Conservation (phyloP, 2,113 vertebrate genomes). For the Hystrix brachyura region DNA sequence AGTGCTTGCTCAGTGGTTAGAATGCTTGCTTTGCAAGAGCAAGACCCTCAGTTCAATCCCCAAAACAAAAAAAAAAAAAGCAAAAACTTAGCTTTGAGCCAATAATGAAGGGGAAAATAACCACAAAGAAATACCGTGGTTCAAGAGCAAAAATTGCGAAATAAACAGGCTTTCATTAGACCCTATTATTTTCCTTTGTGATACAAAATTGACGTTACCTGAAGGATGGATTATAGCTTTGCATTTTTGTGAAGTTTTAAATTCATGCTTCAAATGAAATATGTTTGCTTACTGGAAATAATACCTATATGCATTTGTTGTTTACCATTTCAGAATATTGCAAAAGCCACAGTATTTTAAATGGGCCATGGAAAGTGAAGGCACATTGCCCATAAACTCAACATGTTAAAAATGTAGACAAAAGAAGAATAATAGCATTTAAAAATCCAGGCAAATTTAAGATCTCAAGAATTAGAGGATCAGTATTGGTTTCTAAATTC, state of each 20-base stretch:
- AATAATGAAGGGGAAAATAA: not conserved
- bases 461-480: not conserved
- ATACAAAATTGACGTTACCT: not conserved
- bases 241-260: constrained; percentile 65
- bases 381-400: not conserved
- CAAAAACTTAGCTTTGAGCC: not conserved
- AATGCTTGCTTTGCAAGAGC: too few relatives aligned
- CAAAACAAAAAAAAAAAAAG: too few relatives aligned
- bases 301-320: not conserved
- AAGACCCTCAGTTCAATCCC: too few relatives aligned
- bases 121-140: not conserved
- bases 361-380: not conserved
- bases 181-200: constrained; percentile 23
- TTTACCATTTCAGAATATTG: constrained; percentile 51
- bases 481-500: not conserved
- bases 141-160: constrained; percentile 54
- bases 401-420: not conserved
- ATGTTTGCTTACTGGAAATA: constrained; percentile 35
- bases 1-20: too few relatives aligned
- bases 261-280: constrained; percentile 62
- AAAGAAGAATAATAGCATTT: not conserved
- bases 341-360: constrained; percentile 41
- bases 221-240: constrained; percentile 73
- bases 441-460: not conserved
- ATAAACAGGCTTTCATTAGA: constrained; percentile 2